phyloP scores from a whole-genome alignment of 2,888 invertebrate species.

The Automeris io region DNA sequence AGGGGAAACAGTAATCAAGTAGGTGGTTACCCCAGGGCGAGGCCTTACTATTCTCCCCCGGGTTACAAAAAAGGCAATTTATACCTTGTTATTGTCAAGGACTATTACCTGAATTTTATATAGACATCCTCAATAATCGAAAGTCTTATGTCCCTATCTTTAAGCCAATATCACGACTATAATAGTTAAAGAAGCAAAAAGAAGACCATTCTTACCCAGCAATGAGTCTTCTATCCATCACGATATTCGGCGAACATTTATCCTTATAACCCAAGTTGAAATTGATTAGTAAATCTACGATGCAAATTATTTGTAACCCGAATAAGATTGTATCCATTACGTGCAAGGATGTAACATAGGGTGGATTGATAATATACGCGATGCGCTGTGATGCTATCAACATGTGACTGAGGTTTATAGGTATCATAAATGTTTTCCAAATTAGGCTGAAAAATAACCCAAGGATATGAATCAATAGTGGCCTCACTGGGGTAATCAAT shows the following conservation, averaged over 20 bases:
- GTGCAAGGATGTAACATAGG: constrained; percentile 13
- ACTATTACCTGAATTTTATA: no score
- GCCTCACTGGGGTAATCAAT: no score
- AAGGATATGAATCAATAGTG: no score
- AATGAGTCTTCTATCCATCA: constrained; percentile 33
- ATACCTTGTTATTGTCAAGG: no score
- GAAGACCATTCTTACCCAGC: constrained; percentile 24
- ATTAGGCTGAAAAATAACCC: constrained; percentile 31
- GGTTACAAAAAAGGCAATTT: no score
- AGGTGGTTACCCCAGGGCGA: no score
- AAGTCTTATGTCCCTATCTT: no score
- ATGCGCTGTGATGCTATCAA: constrained; percentile 33
- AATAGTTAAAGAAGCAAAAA: not conserved
- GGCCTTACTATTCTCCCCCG: no score
- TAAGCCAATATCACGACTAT: not conserved
- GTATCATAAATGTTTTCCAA: constrained; percentile 38
- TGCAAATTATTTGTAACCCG: constrained; percentile 31
- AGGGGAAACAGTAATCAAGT: no score
- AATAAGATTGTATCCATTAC: constrained; percentile 29
- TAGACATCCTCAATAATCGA: no score
- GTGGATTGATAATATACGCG: constrained; percentile 27
- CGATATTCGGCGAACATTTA: constrained; percentile 20
- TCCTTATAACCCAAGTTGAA: constrained; percentile 45
- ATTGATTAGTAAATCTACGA: constrained; percentile 39
- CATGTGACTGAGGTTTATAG: constrained; percentile 35